Evolutionary conservation across 2,888 invertebrate species (phyloP), one percentile per base, ranked within the genome.

Genomic region (Atrina japonica): DNA sequence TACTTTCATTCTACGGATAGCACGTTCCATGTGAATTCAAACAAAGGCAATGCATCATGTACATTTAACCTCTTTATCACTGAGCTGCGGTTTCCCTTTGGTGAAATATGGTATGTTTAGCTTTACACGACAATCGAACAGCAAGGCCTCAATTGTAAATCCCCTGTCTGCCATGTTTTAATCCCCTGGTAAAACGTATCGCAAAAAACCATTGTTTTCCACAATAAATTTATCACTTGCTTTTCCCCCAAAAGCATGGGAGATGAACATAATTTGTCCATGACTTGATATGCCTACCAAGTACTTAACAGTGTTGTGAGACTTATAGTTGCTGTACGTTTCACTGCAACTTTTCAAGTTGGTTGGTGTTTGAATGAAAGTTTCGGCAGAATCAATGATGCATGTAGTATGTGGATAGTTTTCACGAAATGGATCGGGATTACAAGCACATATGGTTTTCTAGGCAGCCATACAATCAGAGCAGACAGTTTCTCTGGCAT

Each of bases 21-120:
- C 76, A 23, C 76, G 47, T 56, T 76, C 76, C 7, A 76, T 70
- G 66, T 63, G 67, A 29, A 70, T 74, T 40, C 64, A 56, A 30
- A 66, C 35, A 25, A 47, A 40, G 6, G 63, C 70, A 40, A 73
- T 74, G 27, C 52, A 25, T 52, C 73, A 21, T 3, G 66, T 70
- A 23, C 58, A 25, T 16, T 49, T 59, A 14, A 67, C 60, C n/a
- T 70, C 66, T n/a, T 61, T 9, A n/a, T 52, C 65, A 35, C 58
- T 30, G 5, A 68, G 60, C 25, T 64, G 63, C 14, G 23, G 29
- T 40, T 66, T 45, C 7, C 70, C 66, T 50, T 49, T 69, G 49
- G 59, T 60, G 45, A 74, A 74, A n/a, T 66, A 49, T 23, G 66
- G 64, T 14, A 74, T 74, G 27, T 74, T 70, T 0, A 72, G 21